Evolutionary conservation across 2,888 invertebrate species (phyloP), one percentile per base, ranked within the genome.

Genomic region (Limnephilus auricula): DNA sequence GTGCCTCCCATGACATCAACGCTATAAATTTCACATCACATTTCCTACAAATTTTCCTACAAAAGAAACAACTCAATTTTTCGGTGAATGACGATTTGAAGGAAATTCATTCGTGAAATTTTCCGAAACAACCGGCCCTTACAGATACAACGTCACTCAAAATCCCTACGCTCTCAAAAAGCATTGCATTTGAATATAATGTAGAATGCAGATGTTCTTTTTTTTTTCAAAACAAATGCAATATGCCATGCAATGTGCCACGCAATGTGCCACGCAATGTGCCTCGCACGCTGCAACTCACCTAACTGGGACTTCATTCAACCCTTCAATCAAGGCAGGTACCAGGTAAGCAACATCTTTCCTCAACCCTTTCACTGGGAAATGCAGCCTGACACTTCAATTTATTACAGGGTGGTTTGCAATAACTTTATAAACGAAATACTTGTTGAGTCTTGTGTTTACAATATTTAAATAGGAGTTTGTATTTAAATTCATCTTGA

Each of bases 171-270:
- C 50, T 50, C 50, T 50, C 50, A 50, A 50, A 82, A 83, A 83
- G 37, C 83, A 34, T 83, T 32, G 32, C 82, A 32, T 82, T 34
- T 10, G 83, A 83, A 80, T 83, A 25, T 65, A 65, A 6, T 45
- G 15, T 45, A 65, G 25, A 50, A 31, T 86, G 86, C 86, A 86
- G 86, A 86, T 86, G 86, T 86, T 86, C 45, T 50, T 86, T 86
- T 50, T 86, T 86, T 82, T 85, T 85, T 37, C 32, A 32, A 78
- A 88, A 78, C 25, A 88, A 79, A 37, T 37, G 87, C 87, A 88
- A 88, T 78, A 84, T 84, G 50, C 50, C 34, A 79, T 37, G 87
- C 87, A 88, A 34, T 65, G 34, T 83, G 45, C 45, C 45, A 78
- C 78, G 87, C 87, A 87, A 87, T 65, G 31, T 83, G 45, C 13